Evolutionary conservation across 64 coral and sea anemone genomes (phyloP), one percentile per base, ranked within the genome.

Genomic region (Porites lutea): DNA sequence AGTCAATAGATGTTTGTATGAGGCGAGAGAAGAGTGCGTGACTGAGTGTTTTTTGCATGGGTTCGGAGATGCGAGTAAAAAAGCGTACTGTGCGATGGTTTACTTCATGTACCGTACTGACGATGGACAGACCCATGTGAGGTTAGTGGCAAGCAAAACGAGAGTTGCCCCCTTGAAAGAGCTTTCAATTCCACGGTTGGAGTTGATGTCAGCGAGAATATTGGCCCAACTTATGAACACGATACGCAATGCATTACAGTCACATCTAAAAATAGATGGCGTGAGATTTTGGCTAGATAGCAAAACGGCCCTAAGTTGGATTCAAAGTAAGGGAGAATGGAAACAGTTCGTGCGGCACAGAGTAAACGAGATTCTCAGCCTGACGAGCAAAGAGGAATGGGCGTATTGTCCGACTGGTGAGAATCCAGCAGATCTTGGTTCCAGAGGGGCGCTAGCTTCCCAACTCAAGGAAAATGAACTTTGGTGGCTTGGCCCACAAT

Each of bases 121-220:
- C 6, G 78, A 63, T 20, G 78, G 52, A 2, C 2, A 81, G 14
- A 14, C 52, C n/a, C 78, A 81, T 57, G 78, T 18, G 2, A 81
- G 51, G 1, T 81, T 81, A 81, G n/a, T 81, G 3, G 20, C 52
- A 1, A 81, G 78, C 13, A 81, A 81, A 46, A 81, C 51, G 2
- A 81, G 78, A 19, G 78, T 81, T 1, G 78, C 52, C 16, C 78
- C 78, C n/a, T 52, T 46, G 21, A 81, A 81, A 81, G 6, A 81
- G 44, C 52, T 81, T 3, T 59, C 78, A 2, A 81, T 81, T 16
- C 78, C 78, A 1, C 18, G 78, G 1, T 59, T 79, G 46, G 88
- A 89, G 65, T 72, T 89, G 7, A 64, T 89, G 75, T 65, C 88
- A 22, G 88, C 74, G 58, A 51, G 75, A 44, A 79, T 89, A 45